Evolutionary conservation across 2,888 invertebrate species (phyloP).

Genomic region (Chrysina gloriosa): DNA sequence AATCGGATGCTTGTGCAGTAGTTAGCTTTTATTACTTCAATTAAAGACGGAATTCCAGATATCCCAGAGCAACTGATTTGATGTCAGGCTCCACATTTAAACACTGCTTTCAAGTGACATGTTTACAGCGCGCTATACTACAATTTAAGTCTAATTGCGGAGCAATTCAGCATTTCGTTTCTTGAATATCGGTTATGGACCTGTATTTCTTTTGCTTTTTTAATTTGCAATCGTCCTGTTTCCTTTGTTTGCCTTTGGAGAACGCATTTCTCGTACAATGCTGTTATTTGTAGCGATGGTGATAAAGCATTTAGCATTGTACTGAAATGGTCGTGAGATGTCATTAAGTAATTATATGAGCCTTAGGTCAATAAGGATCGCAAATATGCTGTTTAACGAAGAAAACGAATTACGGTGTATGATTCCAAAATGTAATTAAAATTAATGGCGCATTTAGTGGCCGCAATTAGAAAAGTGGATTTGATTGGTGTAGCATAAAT

Average conservation of each 20-base stretch:
- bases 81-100: conserved; percentile 9
- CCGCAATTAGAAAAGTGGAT: too few relatives aligned
- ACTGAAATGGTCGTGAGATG: too few relatives aligned
- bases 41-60: conserved; percentile 18
- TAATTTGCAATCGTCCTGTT: background rate
- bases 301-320: too few relatives aligned
- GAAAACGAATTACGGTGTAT: too few relatives aligned
- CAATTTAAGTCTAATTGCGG: conserved; percentile 13
- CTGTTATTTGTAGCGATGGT: background rate
- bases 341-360: background rate
- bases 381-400: background rate
- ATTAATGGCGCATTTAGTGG: too few relatives aligned
- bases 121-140: conserved; percentile 11
- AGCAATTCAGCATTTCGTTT: conserved; percentile 9
- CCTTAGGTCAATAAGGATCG: background rate
- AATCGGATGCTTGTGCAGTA: background rate
- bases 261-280: background rate
- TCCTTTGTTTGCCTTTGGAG: background rate
- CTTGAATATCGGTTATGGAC: too few relatives aligned
- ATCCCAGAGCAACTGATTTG: background rate
- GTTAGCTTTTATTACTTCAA: conserved; percentile 12
- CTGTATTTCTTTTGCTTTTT: too few relatives aligned
- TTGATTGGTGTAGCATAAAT: too few relatives aligned
- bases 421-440: too few relatives aligned
- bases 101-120: conserved; percentile 14